Conservation (phyloP, 2,888 invertebrate species). For the Lochmaea crataegi region DNA sequence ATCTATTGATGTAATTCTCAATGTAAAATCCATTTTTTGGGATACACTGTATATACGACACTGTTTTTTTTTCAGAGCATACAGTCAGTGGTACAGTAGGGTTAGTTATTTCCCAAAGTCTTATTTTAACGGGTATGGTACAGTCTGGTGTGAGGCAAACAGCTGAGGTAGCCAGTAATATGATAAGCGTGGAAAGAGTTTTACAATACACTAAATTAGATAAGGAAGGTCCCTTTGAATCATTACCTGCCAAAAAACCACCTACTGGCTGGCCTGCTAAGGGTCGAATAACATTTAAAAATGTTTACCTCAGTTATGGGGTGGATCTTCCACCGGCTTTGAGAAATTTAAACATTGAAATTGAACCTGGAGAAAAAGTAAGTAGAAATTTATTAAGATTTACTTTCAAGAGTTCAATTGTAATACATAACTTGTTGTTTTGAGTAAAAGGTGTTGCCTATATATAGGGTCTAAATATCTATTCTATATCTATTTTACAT, state of each 20-base stretch:
- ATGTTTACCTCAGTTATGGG: constrained; percentile 74
- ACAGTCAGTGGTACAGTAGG: constrained; percentile 77
- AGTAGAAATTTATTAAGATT: neutral
- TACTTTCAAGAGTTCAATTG: neutral
- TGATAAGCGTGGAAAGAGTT: constrained; percentile 85
- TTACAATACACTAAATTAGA: constrained; percentile 81
- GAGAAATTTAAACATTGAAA: constrained; percentile 72
- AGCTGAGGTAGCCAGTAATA: constrained; percentile 79
- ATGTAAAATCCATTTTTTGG: too few species aligned
- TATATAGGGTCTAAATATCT: neutral
- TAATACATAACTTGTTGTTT: neutral
- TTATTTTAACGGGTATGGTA: constrained; percentile 82
- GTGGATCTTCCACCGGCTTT: constrained; percentile 74
- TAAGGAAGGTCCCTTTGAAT: constrained; percentile 72
- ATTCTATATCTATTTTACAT: too few species aligned
- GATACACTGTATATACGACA: neutral
- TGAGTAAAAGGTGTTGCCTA: neutral
- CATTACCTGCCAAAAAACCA: constrained; percentile 68
- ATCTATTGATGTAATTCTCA: neutral
- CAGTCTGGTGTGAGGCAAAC: constrained; percentile 84
- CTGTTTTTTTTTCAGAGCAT: constrained; percentile 60
- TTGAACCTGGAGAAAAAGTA: constrained; percentile 76
- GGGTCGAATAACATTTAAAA: constrained; percentile 71
- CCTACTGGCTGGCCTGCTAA: constrained; percentile 72
- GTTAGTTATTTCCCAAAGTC: constrained; percentile 76